Conservation (phyloP, 2,888 invertebrate species). For the Luperina nickerlii region DNA sequence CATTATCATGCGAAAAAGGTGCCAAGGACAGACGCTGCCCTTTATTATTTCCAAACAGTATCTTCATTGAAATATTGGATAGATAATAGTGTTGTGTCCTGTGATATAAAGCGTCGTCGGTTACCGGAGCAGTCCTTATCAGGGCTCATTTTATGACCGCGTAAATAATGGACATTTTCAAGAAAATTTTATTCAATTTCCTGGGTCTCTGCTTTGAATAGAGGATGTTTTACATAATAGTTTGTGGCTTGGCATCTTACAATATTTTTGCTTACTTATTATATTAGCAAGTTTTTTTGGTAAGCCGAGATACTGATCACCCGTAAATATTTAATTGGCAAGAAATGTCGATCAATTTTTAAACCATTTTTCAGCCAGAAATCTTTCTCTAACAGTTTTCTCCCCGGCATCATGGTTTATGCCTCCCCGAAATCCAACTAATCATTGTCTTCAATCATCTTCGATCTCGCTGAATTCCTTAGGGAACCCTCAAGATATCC, state of each 20-base stretch:
- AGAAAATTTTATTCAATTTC: conserved; percentile 70
- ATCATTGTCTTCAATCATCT: conserved; percentile 43
- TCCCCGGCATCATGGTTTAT: neutral
- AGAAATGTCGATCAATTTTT: neutral
- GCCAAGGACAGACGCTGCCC: conserved; percentile 43
- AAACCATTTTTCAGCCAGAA: neutral
- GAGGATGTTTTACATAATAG: conserved; percentile 62
- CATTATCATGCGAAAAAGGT: conserved; percentile 47
- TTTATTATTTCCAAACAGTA: conserved; percentile 57
- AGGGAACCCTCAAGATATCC: conserved; percentile 31
- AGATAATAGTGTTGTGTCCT: conserved; percentile 70
- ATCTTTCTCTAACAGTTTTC: neutral
- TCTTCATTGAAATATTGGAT: conserved; percentile 71
- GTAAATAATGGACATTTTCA: conserved; percentile 71
- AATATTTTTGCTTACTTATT: conserved; percentile 36
- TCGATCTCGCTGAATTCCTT: conserved; percentile 16
- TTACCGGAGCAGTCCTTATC: conserved; percentile 68
- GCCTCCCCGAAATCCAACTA: neutral
- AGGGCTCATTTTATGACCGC: conserved; percentile 72
- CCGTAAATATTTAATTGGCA: neutral
- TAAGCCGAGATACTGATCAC: neutral
- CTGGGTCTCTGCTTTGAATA: conserved; percentile 62
- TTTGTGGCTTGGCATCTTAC: conserved; percentile 35
- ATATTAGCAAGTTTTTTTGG: neutral
- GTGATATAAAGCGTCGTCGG: conserved; percentile 62